Evolutionary conservation across 1,140 invertebrate genomes (phyloP).

Genomic region (Drosophila micromelanica): DNA sequence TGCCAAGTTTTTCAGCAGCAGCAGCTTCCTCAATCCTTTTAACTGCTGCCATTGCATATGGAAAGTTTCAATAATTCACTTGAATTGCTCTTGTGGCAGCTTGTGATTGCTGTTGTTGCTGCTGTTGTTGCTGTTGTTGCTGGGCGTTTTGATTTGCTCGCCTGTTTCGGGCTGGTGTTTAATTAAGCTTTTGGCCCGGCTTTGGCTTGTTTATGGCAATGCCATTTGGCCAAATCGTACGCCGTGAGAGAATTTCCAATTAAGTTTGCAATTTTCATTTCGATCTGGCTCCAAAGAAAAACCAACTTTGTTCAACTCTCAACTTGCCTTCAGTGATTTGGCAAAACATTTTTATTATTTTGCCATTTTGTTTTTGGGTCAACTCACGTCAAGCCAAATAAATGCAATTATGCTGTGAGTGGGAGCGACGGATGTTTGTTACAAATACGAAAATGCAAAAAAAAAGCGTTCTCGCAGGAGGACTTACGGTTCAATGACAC

Average conservation of each 20-base stretch:
- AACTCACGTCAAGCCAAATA: slow-evolving; percentile 20
- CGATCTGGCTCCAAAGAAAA: slow-evolving; percentile 11
- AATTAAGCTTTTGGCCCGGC: slow-evolving; percentile 62
- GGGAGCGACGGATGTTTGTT: slow-evolving; percentile 34
- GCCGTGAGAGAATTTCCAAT: slow-evolving; percentile 79
- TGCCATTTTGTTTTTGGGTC: slow-evolving; percentile 26
- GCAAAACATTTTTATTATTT: slow-evolving; percentile 5
- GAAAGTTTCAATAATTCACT: slow-evolving; percentile 78
- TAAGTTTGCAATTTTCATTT: slow-evolving; percentile 55
- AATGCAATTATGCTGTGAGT: slow-evolving; percentile 41
- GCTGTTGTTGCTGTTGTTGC: slow-evolving; percentile 23
- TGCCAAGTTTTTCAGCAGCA: too few species aligned
- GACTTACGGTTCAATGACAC: slow-evolving; percentile 19
- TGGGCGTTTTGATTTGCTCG: slow-evolving; percentile 58
- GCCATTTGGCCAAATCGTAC: slow-evolving; percentile 57
- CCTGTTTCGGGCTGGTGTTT: slow-evolving; percentile 40
- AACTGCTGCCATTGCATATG: slow-evolving; percentile 55
- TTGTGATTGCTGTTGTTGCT: slow-evolving; percentile 35
- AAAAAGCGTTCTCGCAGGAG: slow-evolving; percentile 45
- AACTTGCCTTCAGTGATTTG: slow-evolving; percentile 14
- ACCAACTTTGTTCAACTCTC: neutral
- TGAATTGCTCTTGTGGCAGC: slow-evolving; percentile 71
- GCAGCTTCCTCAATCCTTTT: slow-evolving; percentile 37
- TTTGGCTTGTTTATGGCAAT: slow-evolving; percentile 48
- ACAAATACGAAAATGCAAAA: slow-evolving; percentile 28